These are phyloP conservation scores for Chaetodon trifasciatus DNA, from an alignment of 2,797 vertebrate genomes.

Conservation along the genomic window DNA sequence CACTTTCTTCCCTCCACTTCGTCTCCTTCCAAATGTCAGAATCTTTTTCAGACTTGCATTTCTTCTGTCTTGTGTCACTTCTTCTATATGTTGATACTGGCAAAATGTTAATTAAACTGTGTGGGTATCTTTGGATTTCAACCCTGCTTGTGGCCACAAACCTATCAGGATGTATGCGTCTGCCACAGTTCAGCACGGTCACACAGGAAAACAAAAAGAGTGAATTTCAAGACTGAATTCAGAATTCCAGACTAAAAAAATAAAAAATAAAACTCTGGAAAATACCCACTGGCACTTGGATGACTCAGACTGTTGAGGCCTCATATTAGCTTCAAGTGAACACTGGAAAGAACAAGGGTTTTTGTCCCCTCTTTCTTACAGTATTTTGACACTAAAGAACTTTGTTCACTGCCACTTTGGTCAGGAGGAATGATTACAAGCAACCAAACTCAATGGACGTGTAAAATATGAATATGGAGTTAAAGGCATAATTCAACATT, in stretches of 20 bases:
- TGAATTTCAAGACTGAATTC: neutral
- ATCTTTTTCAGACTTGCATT: conserved; percentile 35
- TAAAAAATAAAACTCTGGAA: neutral
- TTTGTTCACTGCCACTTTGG: neutral
- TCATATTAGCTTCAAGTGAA: neutral
- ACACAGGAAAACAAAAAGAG: neutral
- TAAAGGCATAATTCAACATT: neutral
- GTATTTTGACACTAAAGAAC: neutral
- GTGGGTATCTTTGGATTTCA: neutral
- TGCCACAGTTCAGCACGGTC: neutral
- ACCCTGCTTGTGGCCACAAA: neutral
- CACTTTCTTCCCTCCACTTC: conserved; percentile 30
- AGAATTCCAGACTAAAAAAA: neutral
- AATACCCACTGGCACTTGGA: neutral
- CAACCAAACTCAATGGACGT: neutral
- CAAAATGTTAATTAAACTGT: no score
- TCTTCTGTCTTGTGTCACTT: conserved; percentile 13
- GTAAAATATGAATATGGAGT: neutral
- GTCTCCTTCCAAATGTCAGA: conserved; percentile 55
- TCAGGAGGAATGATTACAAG: neutral
- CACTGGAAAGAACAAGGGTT: neutral
- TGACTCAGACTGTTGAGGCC: neutral
- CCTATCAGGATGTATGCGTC: neutral
- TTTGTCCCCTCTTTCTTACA: no score
- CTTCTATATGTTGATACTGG: conserved; percentile 13